Evolutionary conservation across 2,797 vertebrate genomes (phyloP).

Genomic region (Malacoctenus gilli): DNA sequence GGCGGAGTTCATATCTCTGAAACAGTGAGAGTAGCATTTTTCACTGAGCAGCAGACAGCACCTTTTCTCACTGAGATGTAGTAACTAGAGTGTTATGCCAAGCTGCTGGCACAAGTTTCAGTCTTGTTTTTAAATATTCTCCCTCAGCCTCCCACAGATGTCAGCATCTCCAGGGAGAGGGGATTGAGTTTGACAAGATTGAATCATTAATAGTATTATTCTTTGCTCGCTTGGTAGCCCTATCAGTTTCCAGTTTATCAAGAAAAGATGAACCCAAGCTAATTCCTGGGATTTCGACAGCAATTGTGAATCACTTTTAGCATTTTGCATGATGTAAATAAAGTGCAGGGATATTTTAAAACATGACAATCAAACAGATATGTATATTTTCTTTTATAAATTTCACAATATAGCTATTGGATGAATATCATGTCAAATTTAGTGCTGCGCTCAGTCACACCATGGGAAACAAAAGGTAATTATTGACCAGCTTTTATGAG

Average conservation of each 20-base stretch:
- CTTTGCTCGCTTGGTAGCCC: constrained; percentile 21
- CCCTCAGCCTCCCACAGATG: constrained; percentile 32
- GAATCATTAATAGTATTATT: constrained; percentile 45
- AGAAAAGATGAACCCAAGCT: constrained; percentile 23
- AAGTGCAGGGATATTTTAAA: no score
- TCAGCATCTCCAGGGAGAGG: constrained; percentile 23
- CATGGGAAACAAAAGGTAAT: not conserved
- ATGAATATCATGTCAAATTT: no score
- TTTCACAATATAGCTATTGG: no score
- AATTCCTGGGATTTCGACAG: constrained; percentile 17
- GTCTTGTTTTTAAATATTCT: constrained; percentile 36
- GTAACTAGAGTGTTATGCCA: constrained; percentile 27
- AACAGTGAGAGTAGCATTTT: constrained; percentile 6
- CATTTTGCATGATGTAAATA: no score
- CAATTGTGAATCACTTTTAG: constrained; percentile 13
- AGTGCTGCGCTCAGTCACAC: no score
- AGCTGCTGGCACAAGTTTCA: constrained; percentile 30
- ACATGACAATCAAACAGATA: no score
- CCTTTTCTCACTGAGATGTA: constrained; percentile 32
- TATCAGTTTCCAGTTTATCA: constrained; percentile 8
- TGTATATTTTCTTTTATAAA: no score
- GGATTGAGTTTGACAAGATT: constrained; percentile 53
- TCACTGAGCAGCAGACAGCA: constrained; percentile 13
- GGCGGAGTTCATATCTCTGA: constrained; percentile 13
- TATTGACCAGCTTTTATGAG: not conserved